Conservation (phyloP, 1,140 invertebrate species). For the Centruroides vittatus region DNA sequence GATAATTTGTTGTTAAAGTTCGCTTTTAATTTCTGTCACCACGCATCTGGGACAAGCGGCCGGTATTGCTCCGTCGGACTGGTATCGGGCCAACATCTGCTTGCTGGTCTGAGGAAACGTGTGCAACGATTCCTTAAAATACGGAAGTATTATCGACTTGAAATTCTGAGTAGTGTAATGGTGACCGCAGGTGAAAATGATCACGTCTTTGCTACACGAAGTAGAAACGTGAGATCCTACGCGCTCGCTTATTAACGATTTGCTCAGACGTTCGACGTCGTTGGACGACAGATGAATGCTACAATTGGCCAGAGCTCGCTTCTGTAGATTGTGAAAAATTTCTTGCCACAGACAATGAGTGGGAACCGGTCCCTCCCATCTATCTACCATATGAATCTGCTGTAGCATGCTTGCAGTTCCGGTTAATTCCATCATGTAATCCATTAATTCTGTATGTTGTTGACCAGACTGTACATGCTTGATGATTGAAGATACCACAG, state of each 20-base stretch:
- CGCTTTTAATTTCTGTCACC: slow-evolving; percentile 10
- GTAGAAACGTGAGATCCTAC: not conserved
- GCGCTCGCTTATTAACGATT: slow-evolving; percentile 6
- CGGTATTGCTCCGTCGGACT: slow-evolving; percentile 4
- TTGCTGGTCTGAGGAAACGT: slow-evolving; percentile 4
- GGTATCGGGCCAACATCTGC: slow-evolving; percentile 6
- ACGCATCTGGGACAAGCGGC: slow-evolving; percentile 14
- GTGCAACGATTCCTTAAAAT: slow-evolving; percentile 9
- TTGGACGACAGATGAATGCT: slow-evolving; percentile 2
- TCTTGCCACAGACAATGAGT: slow-evolving; percentile 11
- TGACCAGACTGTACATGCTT: slow-evolving; percentile 4
- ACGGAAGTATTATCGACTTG: slow-evolving; percentile 2
- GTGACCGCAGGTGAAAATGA: slow-evolving; percentile 15
- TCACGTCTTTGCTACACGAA: slow-evolving; percentile 2
- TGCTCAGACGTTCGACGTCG: slow-evolving; percentile 9
- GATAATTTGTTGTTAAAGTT: not conserved
- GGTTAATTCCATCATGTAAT: slow-evolving; percentile 7
- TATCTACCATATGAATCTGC: slow-evolving; percentile 5
- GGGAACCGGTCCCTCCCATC: slow-evolving; percentile 10
- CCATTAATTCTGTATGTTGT: not conserved
- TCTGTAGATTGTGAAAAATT: slow-evolving; percentile 9
- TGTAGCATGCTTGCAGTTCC: slow-evolving; percentile 3
- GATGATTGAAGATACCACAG: not conserved
- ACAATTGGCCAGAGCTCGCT: slow-evolving; percentile 2
- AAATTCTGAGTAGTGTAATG: slow-evolving; percentile 7